phyloP scores from a whole-genome alignment of 2,797 vertebrate genomes.

The Gobio occitaniae region DNA sequence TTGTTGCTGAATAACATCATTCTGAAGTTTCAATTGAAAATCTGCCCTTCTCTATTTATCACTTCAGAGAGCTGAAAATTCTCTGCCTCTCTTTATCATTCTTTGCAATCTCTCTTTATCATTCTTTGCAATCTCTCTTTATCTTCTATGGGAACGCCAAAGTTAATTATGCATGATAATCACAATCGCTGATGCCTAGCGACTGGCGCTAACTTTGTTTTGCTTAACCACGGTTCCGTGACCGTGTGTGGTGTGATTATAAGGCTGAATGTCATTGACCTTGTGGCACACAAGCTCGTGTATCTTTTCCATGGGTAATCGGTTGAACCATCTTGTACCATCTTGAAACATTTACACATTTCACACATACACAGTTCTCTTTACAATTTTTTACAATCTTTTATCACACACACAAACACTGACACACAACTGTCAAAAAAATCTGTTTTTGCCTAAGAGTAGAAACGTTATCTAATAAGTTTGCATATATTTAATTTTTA shows the following conservation, averaged over 20 bases:
- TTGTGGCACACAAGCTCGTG: slow-evolving; percentile 1
- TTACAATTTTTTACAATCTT: slow-evolving; percentile 1
- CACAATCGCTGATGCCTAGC: slow-evolving; percentile 33
- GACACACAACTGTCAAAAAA: background rate
- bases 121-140: background rate
- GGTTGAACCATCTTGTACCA: background rate
- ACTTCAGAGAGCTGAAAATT: background rate
- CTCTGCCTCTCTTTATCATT: background rate
- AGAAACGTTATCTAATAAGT: background rate
- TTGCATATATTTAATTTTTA: background rate
- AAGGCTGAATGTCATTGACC: slow-evolving; percentile 2
- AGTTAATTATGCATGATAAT: slow-evolving; percentile 37
- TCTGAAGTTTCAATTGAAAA: background rate
- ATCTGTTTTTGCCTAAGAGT: background rate
- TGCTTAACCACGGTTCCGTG: slow-evolving; percentile 49
- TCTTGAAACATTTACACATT: background rate
- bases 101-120: slow-evolving; percentile 1
- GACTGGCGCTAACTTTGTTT: slow-evolving; percentile 51
- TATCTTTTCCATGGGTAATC: background rate
- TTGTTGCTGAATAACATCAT: background rate
- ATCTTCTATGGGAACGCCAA: background rate
- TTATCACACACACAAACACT: background rate
- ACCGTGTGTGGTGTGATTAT: slow-evolving; percentile 39
- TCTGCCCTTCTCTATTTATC: background rate
- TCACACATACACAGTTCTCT: background rate